These are phyloP conservation scores for Apodemus speciosus DNA, from an alignment of 2,113 vertebrate species.

Conservation along the genomic window DNA sequence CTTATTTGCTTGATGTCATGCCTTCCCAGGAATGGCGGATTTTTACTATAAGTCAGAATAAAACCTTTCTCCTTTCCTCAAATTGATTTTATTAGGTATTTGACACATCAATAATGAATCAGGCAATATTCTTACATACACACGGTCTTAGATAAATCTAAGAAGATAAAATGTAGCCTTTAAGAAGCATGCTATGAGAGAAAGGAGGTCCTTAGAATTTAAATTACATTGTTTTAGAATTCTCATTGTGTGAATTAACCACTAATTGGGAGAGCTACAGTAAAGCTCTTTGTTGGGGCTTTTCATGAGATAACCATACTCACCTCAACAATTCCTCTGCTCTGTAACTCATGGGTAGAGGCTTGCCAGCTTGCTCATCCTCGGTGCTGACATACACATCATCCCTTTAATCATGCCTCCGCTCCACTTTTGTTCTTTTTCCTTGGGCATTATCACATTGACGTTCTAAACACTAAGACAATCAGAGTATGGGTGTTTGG, in stretches of 20 bases:
- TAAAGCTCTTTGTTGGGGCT: too few species aligned
- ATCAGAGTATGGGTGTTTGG: not conserved
- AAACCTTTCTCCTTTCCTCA: not conserved
- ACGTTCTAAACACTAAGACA: not conserved
- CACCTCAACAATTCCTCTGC: not conserved
- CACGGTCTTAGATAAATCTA: not conserved
- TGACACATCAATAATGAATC: not conserved
- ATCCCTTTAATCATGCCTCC: not conserved
- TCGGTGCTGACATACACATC: not conserved
- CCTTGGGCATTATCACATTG: not conserved
- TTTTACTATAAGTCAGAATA: not conserved
- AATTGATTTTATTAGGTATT: not conserved
- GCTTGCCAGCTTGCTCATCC: not conserved
- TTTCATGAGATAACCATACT: not conserved
- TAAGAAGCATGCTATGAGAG: not conserved
- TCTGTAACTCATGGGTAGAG: not conserved
- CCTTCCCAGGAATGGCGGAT: not conserved
- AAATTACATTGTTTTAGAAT: not conserved
- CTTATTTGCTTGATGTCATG: not conserved
- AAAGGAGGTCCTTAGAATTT: not conserved
- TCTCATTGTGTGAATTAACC: not conserved
- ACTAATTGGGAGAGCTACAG: not conserved
- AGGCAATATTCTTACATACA: not conserved
- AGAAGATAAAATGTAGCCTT: not conserved
- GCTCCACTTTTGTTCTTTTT: not conserved